A percentile compares a stretch with the other conserved stretches of the same genome.
Evolutionary conservation across 2,888 invertebrate genomes (phyloP).

Genomic region (Dolomedes plantarius): DNA sequence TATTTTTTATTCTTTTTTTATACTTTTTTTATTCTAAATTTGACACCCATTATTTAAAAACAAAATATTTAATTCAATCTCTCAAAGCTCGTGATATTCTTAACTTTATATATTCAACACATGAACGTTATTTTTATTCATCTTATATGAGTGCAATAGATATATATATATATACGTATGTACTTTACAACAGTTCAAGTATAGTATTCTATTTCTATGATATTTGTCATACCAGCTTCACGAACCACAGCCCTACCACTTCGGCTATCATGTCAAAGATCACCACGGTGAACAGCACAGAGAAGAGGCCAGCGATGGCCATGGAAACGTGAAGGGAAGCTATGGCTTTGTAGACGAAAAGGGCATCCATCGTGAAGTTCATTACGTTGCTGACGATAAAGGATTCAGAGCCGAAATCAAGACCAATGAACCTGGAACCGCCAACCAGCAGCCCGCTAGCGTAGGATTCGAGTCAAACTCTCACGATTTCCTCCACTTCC

Average conservation of each 20-base stretch:
- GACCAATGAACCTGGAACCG: slow-evolving; percentile 65
- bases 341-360: slow-evolving; percentile 66
- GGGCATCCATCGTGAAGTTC: slow-evolving; percentile 60
- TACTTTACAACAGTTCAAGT: no score
- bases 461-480: slow-evolving; percentile 64
- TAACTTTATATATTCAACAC: no score
- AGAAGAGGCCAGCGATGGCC: slow-evolving; percentile 60
- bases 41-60: no score
- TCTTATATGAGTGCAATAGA: no score
- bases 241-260: slow-evolving; percentile 65
- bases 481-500: slow-evolving; percentile 61
- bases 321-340: slow-evolving; percentile 61
- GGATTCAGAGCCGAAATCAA: slow-evolving; percentile 63
- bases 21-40: no score
- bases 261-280: slow-evolving; percentile 65
- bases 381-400: slow-evolving; percentile 67
- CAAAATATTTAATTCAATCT: no score
- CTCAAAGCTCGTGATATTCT: no score
- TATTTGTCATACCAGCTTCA: slow-evolving; percentile 27
- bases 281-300: slow-evolving; percentile 62
- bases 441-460: slow-evolving; percentile 62
- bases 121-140: no score
- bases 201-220: no score
- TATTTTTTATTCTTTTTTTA: no score
- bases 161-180: no score